These are phyloP conservation scores for Maniola jurtina DNA, from an alignment of 1,140 invertebrate genomes.

Conservation along the genomic window DNA sequence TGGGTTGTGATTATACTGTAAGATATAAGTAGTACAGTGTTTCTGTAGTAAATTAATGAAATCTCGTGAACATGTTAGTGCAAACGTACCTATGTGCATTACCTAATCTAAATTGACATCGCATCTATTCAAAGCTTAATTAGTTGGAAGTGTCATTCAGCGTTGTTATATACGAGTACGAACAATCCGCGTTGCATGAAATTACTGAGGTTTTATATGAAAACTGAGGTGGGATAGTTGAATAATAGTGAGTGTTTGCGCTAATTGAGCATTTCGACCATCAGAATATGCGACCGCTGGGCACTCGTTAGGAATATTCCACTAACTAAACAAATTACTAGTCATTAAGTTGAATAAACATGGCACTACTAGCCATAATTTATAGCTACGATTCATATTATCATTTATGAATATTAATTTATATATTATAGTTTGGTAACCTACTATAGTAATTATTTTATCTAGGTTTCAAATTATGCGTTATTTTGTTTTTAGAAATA, in stretches of 20 bases:
- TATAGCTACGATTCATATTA: neutral
- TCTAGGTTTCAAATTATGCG: too few relatives aligned
- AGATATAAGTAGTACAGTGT: too few relatives aligned
- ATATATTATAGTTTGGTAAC: too few relatives aligned
- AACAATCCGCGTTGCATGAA: constrained; percentile 43
- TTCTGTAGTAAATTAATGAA: neutral
- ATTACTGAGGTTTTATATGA: constrained; percentile 57
- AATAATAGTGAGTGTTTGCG: constrained; percentile 34
- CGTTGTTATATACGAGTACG: constrained; percentile 23
- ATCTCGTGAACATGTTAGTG: neutral
- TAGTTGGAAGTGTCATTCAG: constrained; percentile 18
- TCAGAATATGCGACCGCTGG: constrained; percentile 52
- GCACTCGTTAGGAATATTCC: constrained; percentile 4
- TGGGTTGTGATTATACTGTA: too few relatives aligned
- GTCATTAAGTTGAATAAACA: constrained; percentile 74
- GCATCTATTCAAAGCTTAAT: constrained; percentile 14
- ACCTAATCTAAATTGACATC: constrained; percentile 8
- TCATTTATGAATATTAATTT: too few relatives aligned
- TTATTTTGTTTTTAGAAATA: too few relatives aligned
- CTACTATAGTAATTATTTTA: too few relatives aligned
- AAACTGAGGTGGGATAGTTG: constrained; percentile 48
- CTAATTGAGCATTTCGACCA: constrained; percentile 69
- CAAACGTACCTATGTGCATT: neutral
- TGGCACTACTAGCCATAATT: neutral
- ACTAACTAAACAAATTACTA: constrained; percentile 50